A percentile compares a stretch with the other conserved stretches of the same genome.
These are phyloP conservation scores for Brachylomia viminalis DNA, from an alignment of 2,888 invertebrate genomes.

Conservation along the genomic window DNA sequence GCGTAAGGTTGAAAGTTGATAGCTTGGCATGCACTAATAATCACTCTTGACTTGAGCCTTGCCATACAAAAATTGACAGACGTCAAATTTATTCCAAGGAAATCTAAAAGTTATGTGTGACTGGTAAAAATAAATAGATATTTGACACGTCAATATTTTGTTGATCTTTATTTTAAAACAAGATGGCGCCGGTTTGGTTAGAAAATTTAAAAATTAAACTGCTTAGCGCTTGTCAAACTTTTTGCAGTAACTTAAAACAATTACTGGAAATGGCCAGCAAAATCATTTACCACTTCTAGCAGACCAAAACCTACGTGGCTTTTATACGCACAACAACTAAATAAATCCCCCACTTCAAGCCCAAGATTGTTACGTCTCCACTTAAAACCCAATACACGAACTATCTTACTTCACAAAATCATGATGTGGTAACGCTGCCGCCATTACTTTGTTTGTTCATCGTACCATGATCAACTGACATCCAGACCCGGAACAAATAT, in stretches of 20 bases:
- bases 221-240: background rate
- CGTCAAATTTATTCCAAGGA: too few relatives aligned
- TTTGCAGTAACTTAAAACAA: background rate
- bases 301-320: background rate
- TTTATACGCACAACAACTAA: background rate
- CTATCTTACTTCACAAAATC: background rate
- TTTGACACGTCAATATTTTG: too few relatives aligned
- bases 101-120: too few relatives aligned
- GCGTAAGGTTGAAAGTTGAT: background rate
- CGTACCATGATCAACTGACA: background rate
- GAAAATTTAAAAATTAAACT: too few relatives aligned
- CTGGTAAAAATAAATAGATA: too few relatives aligned
- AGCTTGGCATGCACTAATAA: background rate
- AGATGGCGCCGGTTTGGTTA: too few relatives aligned
- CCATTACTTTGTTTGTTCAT: background rate
- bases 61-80: too few relatives aligned
- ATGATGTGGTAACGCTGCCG: background rate
- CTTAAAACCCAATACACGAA: constrained; percentile 12
- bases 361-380: background rate
- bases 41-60: too few relatives aligned
- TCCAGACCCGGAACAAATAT: constrained; percentile 4
- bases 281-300: background rate
- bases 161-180: too few relatives aligned
- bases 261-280: background rate
- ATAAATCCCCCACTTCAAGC: background rate